Conservation (phyloP, 2,888 invertebrate species). For the Metacarcinus magister region DNA sequence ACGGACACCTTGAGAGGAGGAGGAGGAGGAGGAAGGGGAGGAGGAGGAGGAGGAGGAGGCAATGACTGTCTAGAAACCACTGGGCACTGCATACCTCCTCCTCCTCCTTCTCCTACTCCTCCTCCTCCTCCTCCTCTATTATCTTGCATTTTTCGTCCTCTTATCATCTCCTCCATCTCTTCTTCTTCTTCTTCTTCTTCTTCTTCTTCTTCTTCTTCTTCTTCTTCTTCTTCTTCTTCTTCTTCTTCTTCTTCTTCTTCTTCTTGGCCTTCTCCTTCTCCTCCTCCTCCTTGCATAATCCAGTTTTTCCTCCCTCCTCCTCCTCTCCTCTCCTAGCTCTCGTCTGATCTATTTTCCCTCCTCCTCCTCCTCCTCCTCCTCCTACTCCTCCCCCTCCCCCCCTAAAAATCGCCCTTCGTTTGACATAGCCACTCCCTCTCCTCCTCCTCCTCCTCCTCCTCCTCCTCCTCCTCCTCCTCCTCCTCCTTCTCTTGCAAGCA, state of each 20-base stretch:
- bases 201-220: not conserved
- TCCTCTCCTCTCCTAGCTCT: not conserved
- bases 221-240: slow-evolving; percentile 17
- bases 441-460: slow-evolving; percentile 26
- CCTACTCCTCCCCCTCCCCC: not conserved
- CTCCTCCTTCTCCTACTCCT: slow-evolving; percentile 12
- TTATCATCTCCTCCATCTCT: not conserved
- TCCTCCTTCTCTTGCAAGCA: not conserved
- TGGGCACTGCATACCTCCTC: not conserved
- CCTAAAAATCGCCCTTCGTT: too few species aligned
- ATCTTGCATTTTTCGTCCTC: not conserved
- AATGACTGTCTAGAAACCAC: not conserved
- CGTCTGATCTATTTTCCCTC: not conserved
- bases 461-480: slow-evolving; percentile 22
- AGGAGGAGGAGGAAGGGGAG: not conserved
- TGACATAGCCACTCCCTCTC: not conserved
- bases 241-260: not conserved
- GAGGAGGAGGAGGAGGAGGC: slow-evolving; percentile 7
- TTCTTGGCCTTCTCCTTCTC: not conserved
- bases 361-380: slow-evolving; percentile 13
- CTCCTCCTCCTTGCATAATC: not conserved
- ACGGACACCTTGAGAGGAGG: not conserved
- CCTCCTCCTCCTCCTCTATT: not conserved
- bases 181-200: not conserved
- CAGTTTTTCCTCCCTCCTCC: too few species aligned